Base-by-base conservation (phyloP, 2,797 vertebrate species). In the Peromyscus nudipes region DNA sequence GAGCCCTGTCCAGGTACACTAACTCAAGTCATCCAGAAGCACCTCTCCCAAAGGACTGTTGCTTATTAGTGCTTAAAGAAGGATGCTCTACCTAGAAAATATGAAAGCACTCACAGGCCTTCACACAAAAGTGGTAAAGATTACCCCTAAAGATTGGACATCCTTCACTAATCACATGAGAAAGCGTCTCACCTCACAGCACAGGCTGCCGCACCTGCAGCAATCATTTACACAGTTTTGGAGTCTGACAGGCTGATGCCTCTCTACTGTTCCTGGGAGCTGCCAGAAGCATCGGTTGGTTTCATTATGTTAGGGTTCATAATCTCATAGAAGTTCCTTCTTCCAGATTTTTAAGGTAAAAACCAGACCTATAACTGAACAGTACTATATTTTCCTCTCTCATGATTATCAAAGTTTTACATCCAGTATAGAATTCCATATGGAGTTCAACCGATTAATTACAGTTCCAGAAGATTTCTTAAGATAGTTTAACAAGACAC, bases 11-110 rank as follows among this genome's bases (percentile, higher is more conserved):
- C 37, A 21, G 0, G 60, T 34, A 73, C 9, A 16, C 9, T 6
- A 31, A 76, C 34, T 25, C 0, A 10, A 55, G 3, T 29, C 11
- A 69, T 13, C 8, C 9, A n/a, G 34, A 31, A 31, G 8, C 57
- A 60, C 49, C 2, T 0, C 10, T 13, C 69, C 81, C 64, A 34
- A 34, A 62, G 13, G 1, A 17, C 23, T 3, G 27, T 0, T 43
- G 25, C 7, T 57, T 40, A 25, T 10, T 52, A 13, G 0, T 2
- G 1, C 27, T 1, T 1, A 34, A 0, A 31, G n/a, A 34, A 17
- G n/a, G 1, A n/a, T 2, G 37, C 17, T 14, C n/a, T 12, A 37
- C 29, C 1, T 0, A 52, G n/a, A 34, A 92, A 71, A 17, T 0
- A 34, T 12, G n/a, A 43, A n/a, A 29, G 3, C 4, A 13, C 40